Conservation (phyloP, 1,140 invertebrate genomes). For the Paraescarpia echinospica region DNA sequence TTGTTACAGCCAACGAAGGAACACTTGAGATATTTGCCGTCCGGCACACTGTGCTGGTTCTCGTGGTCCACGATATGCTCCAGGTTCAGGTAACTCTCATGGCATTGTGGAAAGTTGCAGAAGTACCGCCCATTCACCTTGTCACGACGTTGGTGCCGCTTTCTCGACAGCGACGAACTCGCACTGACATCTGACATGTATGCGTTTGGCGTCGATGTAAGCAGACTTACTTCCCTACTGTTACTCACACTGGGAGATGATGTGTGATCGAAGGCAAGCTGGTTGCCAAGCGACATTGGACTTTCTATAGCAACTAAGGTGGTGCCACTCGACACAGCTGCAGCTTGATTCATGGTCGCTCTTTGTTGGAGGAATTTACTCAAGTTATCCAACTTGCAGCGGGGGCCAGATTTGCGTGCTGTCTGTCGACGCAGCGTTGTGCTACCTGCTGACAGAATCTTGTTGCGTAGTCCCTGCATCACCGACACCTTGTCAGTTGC, state of each 20-base stretch:
- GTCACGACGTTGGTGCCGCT: background rate
- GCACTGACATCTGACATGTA: background rate
- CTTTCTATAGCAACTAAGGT: background rate
- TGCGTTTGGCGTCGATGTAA: background rate
- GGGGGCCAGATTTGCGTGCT: background rate
- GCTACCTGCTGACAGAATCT: background rate
- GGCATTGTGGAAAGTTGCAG: slow-evolving; percentile 9
- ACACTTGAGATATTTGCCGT: background rate
- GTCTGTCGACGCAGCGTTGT: background rate
- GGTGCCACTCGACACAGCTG: background rate
- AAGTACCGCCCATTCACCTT: slow-evolving; percentile 4
- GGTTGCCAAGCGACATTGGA: background rate
- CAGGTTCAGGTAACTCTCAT: slow-evolving; percentile 12
- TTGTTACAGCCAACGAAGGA: background rate
- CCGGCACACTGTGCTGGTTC: slow-evolving; percentile 7
- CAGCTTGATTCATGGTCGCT: background rate
- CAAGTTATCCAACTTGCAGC: background rate
- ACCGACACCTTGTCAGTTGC: background rate
- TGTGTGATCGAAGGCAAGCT: background rate
- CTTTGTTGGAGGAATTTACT: background rate
- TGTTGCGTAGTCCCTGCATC: background rate
- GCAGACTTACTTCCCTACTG: background rate
- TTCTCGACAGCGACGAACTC: background rate
- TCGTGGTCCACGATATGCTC: slow-evolving; percentile 18
- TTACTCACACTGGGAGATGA: background rate